phyloP scores from a whole-genome alignment of 1,140 invertebrate species.

The Aphelenchoides fujianensis region DNA sequence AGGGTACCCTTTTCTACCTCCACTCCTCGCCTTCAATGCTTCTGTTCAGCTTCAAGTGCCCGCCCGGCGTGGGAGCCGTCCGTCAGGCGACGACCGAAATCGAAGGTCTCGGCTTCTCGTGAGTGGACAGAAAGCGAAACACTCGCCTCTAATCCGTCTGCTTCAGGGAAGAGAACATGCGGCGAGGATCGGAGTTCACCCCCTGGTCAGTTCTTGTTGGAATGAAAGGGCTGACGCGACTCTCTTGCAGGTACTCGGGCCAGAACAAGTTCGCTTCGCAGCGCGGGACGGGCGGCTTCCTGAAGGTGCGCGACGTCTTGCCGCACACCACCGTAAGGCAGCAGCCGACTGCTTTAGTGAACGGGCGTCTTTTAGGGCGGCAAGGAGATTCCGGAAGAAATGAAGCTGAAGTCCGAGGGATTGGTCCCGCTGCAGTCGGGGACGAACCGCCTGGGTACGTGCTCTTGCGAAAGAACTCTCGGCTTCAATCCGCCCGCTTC shows the following conservation, averaged over 20 bases:
- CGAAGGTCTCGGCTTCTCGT: slow-evolving; percentile 58
- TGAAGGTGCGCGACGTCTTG: slow-evolving; percentile 62
- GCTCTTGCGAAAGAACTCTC: no score
- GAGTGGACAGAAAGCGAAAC: slow-evolving; percentile 12
- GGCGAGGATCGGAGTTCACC: slow-evolving; percentile 56
- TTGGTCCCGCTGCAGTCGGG: slow-evolving; percentile 50
- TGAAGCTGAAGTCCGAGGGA: slow-evolving; percentile 55
- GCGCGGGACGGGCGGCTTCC: slow-evolving; percentile 59
- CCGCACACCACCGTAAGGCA: slow-evolving; percentile 53
- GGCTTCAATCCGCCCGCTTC: no score
- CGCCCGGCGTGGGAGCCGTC: slow-evolving; percentile 58
- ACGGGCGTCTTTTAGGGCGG: slow-evolving; percentile 41
- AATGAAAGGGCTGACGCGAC: no score
- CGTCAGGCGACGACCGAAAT: slow-evolving; percentile 60
- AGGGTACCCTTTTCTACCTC: slow-evolving; percentile 67
- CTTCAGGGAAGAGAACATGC: slow-evolving; percentile 57
- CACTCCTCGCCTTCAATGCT: background rate
- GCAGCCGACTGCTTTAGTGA: background rate
- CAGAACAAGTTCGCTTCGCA: slow-evolving; percentile 62
- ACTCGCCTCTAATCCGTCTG: no score
- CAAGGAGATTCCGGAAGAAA: slow-evolving; percentile 61
- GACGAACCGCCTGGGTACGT: slow-evolving; percentile 51
- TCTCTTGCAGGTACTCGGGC: slow-evolving; percentile 62
- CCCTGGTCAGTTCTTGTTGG: no score
- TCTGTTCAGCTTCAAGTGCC: slow-evolving; percentile 61